Percentiles rank a stretch among this genome's conserved stretches.
phyloP scores from a whole-genome alignment of 2,888 invertebrate genomes.

The Belgica antarctica region DNA sequence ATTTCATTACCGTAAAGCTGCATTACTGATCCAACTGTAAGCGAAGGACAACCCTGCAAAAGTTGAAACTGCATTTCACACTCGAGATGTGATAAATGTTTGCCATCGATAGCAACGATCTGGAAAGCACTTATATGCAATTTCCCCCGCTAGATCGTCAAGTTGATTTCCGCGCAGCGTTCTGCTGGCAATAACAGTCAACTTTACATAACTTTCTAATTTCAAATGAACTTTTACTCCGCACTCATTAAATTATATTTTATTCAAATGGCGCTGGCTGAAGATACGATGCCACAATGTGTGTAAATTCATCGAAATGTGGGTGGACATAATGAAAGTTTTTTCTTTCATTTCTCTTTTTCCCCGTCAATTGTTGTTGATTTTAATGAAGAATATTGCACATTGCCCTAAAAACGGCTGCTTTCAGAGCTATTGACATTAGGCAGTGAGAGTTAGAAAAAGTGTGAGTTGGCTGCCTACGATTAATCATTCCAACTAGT shows the following conservation, averaged over 20 bases:
- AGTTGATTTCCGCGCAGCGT: background rate
- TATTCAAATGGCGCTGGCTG: background rate
- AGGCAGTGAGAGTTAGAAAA: background rate
- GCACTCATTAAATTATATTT: constrained; percentile 1
- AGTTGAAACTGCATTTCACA: too few species aligned
- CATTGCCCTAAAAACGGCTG: constrained; percentile 37
- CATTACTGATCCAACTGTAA: too few species aligned
- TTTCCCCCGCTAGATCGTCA: background rate
- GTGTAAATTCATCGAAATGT: background rate
- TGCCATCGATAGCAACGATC: constrained; percentile 9
- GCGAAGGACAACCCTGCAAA: too few species aligned
- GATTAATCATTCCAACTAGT: constrained; percentile 9
- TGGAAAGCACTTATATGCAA: background rate
- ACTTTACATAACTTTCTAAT: constrained; percentile 44
- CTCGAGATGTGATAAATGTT: too few species aligned
- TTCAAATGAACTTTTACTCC: constrained; percentile 18
- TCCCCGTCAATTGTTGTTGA: constrained; percentile 9
- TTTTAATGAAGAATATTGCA: constrained; percentile 19
- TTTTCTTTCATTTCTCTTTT: background rate
- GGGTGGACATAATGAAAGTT: constrained; percentile 44
- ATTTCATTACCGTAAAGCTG: too few species aligned
- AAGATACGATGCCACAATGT: constrained; percentile 14
- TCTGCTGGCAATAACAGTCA: constrained; percentile 14
- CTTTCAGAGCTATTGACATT: constrained; percentile 14
- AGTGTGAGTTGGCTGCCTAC: background rate